A percentile compares a stretch with the other conserved stretches of the same genome.
Conservation (phyloP, 37 sponge, comb jelly and placozoan genomes). For the Axinella damicornis region DNA sequence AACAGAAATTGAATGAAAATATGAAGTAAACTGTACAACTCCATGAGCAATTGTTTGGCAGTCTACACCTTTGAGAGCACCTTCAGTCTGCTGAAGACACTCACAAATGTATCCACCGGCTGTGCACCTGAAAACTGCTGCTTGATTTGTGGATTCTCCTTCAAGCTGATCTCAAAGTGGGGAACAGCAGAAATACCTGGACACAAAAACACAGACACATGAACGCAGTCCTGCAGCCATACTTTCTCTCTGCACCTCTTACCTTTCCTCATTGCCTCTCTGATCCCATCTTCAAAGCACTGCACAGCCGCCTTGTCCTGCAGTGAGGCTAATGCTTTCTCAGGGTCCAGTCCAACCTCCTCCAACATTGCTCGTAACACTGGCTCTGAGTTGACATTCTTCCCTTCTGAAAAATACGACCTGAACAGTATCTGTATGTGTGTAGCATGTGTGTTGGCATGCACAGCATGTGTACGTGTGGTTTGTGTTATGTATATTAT, state of each 20-base stretch:
- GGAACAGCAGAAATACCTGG: conserved; percentile 69
- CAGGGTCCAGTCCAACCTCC: conserved; percentile 51
- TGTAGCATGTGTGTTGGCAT: not conserved
- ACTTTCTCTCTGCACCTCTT: not conserved
- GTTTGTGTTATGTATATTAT: too few relatives aligned
- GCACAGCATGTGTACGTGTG: not conserved
- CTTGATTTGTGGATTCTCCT: conserved; percentile 10
- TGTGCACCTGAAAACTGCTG: conserved; percentile 71
- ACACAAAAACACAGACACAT: too few relatives aligned
- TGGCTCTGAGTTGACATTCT: conserved; percentile 41
- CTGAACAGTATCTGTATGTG: conserved; percentile 27
- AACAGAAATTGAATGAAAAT: too few relatives aligned
- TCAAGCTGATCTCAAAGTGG: conserved; percentile 55
- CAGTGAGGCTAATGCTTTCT: conserved; percentile 28
- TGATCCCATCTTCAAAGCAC: conserved; percentile 52
- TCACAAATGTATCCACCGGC: conserved; percentile 57
- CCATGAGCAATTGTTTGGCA: too few relatives aligned
- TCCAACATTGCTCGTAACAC: conserved; percentile 33
- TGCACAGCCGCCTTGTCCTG: not conserved
- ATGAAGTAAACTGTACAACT: too few relatives aligned
- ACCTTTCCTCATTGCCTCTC: conserved; percentile 51
- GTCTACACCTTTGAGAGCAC: conserved; percentile 40
- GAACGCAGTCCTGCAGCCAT: too few relatives aligned
- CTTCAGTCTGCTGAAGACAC: conserved; percentile 39
- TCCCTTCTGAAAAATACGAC: conserved; percentile 63